phyloP scores from a whole-genome alignment of 2,797 vertebrate species.

The Delichon dasypus region DNA sequence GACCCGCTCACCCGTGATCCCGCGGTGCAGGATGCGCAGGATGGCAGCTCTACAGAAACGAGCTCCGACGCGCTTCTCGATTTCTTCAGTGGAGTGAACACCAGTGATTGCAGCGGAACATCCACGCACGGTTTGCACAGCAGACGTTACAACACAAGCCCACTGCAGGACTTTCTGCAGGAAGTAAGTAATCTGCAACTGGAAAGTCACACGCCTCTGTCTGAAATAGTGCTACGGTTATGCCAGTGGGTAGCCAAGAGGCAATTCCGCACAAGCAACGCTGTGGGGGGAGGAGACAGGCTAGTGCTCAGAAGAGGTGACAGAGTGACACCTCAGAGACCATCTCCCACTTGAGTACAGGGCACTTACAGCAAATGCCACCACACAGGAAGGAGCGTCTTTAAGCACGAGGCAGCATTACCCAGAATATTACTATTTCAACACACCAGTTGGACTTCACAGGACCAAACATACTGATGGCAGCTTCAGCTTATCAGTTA shows the following conservation, averaged over 20 bases:
- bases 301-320: neutral
- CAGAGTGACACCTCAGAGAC: neutral
- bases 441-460: neutral
- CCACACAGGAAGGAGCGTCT: neutral
- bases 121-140: neutral
- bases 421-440: neutral
- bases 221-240: neutral
- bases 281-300: neutral
- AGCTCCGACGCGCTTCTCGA: fast-evolving
- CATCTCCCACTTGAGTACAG: neutral
- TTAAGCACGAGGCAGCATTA: neutral
- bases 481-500: neutral
- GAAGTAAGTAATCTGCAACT: neutral
- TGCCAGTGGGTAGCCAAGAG: fast-evolving
- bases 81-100: neutral
- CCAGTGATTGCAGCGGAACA: neutral
- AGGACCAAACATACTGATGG: neutral
- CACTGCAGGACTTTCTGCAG: neutral
- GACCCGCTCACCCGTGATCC: neutral
- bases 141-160: neutral
- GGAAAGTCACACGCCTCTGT: neutral
- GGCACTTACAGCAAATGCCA: neutral
- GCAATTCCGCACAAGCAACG: neutral
- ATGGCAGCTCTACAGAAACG: neutral
- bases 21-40: fast-evolving